Evolutionary conservation across 2,797 vertebrate species (phyloP).

Genomic region (Gymnothorax javanicus): DNA sequence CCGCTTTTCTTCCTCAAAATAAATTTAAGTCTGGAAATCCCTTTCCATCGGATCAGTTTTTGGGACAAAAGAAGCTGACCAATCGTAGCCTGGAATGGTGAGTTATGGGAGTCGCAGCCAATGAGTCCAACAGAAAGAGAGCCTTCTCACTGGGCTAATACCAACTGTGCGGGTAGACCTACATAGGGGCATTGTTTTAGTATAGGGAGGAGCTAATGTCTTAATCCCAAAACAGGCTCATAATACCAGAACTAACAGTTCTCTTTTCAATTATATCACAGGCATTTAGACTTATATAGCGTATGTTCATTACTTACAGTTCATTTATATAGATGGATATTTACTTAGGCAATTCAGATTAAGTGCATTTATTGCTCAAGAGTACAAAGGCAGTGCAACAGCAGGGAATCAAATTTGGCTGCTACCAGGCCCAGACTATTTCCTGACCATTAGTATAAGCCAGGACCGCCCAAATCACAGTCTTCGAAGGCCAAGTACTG

Average conservation of each 20-base stretch:
- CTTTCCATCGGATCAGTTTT: constrained; percentile 5
- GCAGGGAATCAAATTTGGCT: background rate
- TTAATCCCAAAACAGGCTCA: background rate
- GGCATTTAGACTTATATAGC: background rate
- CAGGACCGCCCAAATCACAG: too few relatives aligned
- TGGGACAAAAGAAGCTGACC: constrained; percentile 27
- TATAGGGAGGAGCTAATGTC: background rate
- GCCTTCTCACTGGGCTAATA: background rate
- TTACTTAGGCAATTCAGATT: background rate
- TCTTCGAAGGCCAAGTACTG: too few relatives aligned
- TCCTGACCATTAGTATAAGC: background rate
- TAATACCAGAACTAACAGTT: background rate
- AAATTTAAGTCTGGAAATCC: constrained; percentile 2
- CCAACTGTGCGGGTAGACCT: background rate
- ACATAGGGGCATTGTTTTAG: background rate
- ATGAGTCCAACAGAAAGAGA: background rate
- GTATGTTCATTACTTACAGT: background rate
- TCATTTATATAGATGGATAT: background rate
- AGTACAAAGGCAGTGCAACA: background rate
- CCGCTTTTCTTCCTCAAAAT: background rate
- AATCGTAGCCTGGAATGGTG: constrained; percentile 26
- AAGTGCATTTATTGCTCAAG: background rate
- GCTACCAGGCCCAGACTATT: background rate
- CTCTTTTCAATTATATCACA: background rate
- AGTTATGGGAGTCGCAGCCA: constrained; percentile 28